A percentile compares a stretch with the other conserved stretches of the same genome.
These are phyloP conservation scores for Drosophila virilis DNA, from an alignment of 1,140 invertebrate genomes.

Conservation along the genomic window DNA sequence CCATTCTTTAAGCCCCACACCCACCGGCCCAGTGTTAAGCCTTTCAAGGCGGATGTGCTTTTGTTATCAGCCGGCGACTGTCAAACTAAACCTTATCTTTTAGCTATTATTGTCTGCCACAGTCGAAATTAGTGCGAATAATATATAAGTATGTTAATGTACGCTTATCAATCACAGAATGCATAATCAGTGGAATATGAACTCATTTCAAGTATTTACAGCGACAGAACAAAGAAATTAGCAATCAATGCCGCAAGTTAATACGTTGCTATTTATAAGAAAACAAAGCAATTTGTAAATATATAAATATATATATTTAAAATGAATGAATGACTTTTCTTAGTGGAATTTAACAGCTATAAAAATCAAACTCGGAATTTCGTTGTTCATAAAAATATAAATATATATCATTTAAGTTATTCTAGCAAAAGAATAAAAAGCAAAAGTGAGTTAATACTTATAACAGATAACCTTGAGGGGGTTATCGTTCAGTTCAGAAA, in stretches of 20 bases:
- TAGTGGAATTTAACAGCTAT: no score
- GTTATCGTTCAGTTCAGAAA: conserved; percentile 2
- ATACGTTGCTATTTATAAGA: neutral
- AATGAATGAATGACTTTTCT: no score
- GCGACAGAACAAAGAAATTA: conserved; percentile 9
- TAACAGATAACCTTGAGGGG: neutral
- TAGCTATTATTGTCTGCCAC: neutral
- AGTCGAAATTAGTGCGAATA: neutral
- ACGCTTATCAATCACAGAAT: conserved; percentile 3
- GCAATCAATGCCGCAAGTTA: neutral
- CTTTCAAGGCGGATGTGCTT: neutral
- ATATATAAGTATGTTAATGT: neutral
- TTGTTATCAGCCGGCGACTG: neutral
- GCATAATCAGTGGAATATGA: conserved; percentile 8
- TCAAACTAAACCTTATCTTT: no score
- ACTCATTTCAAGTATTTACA: conserved; percentile 16
- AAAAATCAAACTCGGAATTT: no score
- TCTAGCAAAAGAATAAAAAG: no score
- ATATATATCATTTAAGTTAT: no score
- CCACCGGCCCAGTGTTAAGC: neutral
- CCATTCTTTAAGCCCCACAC: neutral
- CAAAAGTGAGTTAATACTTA: no score
- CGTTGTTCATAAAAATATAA: no score
- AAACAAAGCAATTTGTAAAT: neutral
- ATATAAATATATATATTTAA: neutral